phyloP scores from a whole-genome alignment of 1,140 invertebrate genomes.

The Aphelenchoides avenae region DNA sequence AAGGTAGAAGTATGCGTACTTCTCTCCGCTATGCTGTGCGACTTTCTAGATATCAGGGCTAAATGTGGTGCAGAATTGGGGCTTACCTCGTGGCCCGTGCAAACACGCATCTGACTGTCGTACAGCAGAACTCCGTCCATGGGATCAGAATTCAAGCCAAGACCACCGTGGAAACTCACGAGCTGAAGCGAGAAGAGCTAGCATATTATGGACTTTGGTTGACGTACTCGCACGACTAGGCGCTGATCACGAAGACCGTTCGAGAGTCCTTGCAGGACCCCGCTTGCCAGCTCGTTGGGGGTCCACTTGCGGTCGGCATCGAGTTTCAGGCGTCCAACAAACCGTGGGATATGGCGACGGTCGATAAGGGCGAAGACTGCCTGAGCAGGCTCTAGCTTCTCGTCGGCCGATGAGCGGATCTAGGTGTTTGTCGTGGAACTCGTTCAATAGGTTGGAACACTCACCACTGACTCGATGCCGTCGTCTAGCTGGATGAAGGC shows the following conservation, averaged over 20 bases:
- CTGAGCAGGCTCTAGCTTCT: neutral
- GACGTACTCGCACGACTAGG: too few relatives aligned
- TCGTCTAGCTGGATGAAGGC: constrained; percentile 16
- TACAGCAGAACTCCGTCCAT: too few relatives aligned
- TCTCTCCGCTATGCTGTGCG: too few relatives aligned
- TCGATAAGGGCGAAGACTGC: neutral
- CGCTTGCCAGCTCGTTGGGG: neutral
- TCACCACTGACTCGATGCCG: neutral
- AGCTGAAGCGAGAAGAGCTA: too few relatives aligned
- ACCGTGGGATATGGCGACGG: neutral
- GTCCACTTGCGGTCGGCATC: neutral
- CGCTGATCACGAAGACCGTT: neutral
- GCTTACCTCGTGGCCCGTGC: too few relatives aligned
- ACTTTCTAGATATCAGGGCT: too few relatives aligned
- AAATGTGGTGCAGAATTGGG: too few relatives aligned
- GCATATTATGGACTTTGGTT: too few relatives aligned
- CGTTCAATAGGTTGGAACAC: neutral
- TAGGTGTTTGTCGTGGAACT: neutral
- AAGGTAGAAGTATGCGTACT: too few relatives aligned
- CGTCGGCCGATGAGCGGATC: neutral
- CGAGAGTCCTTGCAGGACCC: neutral
- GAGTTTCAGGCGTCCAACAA: neutral
- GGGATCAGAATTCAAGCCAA: too few relatives aligned
- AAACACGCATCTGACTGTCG: too few relatives aligned
- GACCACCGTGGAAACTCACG: too few relatives aligned